Conservation (phyloP, 1,140 invertebrate genomes). For the Calliopsis andreniformis region DNA sequence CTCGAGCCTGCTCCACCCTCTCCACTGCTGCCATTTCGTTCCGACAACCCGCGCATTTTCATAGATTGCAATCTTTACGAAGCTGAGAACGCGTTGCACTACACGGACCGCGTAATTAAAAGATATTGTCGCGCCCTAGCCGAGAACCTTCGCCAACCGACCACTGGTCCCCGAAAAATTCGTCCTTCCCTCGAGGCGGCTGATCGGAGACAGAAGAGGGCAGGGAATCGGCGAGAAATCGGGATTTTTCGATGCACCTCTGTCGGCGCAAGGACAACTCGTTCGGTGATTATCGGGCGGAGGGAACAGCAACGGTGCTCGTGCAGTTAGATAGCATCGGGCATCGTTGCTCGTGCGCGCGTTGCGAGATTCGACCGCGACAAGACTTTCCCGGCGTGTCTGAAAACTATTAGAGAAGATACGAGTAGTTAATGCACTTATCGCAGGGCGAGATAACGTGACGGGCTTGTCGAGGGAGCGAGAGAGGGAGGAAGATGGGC, state of each 20-base stretch:
- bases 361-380: conserved; percentile 40
- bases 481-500: conserved; percentile 41
- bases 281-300: conserved; percentile 23
- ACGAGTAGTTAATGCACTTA: conserved; percentile 67
- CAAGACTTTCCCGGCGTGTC: conserved; percentile 54
- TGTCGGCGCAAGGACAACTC: conserved; percentile 28
- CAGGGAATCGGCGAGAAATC: not conserved
- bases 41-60: conserved; percentile 37
- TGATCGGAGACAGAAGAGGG: no score
- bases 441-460: conserved; percentile 60
- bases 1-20: no score
- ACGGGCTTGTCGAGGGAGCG: conserved; percentile 5
- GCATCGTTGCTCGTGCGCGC: conserved; percentile 44
- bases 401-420: conserved; percentile 68
- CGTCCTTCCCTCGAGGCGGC: no score
- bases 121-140: not conserved
- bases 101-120: conserved; percentile 29
- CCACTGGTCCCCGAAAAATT: no score
- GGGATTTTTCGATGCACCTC: no score
- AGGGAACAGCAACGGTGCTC: not conserved
- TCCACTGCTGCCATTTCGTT: not conserved
- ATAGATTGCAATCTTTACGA: conserved; percentile 55
- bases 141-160: not conserved
- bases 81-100: conserved; percentile 23
- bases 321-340: conserved; percentile 43